Evolutionary conservation across 2,888 invertebrate genomes (phyloP).

Genomic region (Eupithecia vulgata): DNA sequence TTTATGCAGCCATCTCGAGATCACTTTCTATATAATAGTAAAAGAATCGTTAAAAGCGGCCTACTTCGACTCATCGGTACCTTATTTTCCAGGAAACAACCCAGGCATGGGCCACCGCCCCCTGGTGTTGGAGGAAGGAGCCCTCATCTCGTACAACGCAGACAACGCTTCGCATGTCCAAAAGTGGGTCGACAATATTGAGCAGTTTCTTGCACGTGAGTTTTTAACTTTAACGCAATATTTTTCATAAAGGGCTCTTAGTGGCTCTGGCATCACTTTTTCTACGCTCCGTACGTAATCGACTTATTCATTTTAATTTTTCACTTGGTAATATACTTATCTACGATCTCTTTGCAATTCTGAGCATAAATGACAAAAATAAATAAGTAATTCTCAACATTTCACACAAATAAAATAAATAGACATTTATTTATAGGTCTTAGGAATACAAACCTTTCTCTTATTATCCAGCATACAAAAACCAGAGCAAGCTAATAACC

Average conservation of each 20-base stretch:
- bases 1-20: no score
- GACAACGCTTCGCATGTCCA: conserved; percentile 80
- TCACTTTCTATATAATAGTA: no score
- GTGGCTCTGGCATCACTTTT: neutral
- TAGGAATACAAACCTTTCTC: no score
- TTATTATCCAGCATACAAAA: conserved; percentile 66
- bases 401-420: no score
- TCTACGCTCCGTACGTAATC: neutral
- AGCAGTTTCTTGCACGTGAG: conserved; percentile 86
- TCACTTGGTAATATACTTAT: no score
- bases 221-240: conserved; percentile 36
- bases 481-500: conserved; percentile 65
- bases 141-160: conserved; percentile 86
- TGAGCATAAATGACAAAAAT: no score
- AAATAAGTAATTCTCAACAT: no score
- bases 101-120: conserved; percentile 89
- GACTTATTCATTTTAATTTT: no score
- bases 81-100: conserved; percentile 70
- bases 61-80: neutral
- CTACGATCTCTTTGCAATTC: no score
- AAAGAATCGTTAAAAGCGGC: no score
- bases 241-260: neutral
- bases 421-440: no score
- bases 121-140: conserved; percentile 83
- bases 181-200: conserved; percentile 84